Percentiles rank a stretch among this genome's conserved stretches.
Conservation (phyloP, 2,113 vertebrate genomes). For the Phalacrocorax brasilianus region DNA sequence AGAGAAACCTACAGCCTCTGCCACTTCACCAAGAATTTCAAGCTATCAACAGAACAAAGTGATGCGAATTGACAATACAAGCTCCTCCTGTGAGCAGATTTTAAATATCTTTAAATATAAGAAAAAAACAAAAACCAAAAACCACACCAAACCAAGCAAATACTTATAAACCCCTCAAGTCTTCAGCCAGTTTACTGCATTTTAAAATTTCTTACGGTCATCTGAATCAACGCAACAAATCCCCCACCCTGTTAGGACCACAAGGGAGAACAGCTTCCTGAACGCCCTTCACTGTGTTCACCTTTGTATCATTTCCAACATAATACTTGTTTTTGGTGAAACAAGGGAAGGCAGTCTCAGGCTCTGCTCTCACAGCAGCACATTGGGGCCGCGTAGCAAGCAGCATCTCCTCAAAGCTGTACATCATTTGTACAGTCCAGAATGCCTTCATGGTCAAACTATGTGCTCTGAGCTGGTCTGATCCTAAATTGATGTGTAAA, state of each 20-base stretch:
- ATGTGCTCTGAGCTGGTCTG: background rate
- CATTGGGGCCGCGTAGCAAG: rapidly evolving
- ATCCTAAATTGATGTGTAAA: background rate
- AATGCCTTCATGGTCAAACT: background rate
- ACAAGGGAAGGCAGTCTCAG: background rate
- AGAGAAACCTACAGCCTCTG: background rate
- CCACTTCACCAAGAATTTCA: background rate
- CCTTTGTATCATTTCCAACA: background rate
- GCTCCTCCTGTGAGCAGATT: background rate
- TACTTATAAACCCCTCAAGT: background rate
- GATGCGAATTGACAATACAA: background rate
- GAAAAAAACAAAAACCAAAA: no score
- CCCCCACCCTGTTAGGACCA: background rate
- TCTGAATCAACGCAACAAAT: background rate
- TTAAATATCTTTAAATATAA: background rate
- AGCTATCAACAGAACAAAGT: background rate
- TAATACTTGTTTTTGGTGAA: background rate
- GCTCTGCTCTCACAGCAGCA: background rate
- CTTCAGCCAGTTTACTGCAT: background rate
- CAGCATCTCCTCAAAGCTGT: background rate
- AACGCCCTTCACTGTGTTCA: background rate
- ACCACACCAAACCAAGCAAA: background rate
- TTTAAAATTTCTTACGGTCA: background rate
- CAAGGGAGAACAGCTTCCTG: background rate
- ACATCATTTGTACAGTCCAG: background rate